Evolutionary conservation across 2,888 invertebrate genomes (phyloP), one percentile per base, ranked within the genome.

Genomic region (Clusia tigrina): DNA sequence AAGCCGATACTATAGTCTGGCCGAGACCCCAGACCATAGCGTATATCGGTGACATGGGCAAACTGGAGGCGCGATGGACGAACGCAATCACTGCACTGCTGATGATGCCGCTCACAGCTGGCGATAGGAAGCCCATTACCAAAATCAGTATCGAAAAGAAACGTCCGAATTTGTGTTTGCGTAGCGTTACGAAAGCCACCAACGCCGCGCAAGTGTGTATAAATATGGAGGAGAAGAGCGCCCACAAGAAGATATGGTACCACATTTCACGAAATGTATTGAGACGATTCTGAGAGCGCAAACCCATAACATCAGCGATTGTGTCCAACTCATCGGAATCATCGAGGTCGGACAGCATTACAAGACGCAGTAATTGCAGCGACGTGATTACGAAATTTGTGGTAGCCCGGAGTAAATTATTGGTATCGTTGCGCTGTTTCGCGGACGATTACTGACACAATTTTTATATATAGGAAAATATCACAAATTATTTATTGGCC

Each of bases 201-300:
- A 93, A 85, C 60, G 94, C 94, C 62, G 96, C 96, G 81, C 95
- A 91, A 58, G 90, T 91, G 84, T 97, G 96, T 71, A 97, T 93
- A 81, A 96, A 90, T 78, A 96, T 89, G 57, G 96, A 97, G 15
- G 96, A 96, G 83, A 95, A 94, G 78, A 97, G 86, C 65, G 95
- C 94, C 96, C 96, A 97, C 77, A 97, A 86, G 85, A 97, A 97
- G 81, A 97, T 92, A 81, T 95, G 93, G 84, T 96, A 96, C 96
- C 96, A 97, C 93, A 97, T 97, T 85, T 96, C 95, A 86, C 90
- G 86, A 87, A 93, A 90, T 65, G 89, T 89, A 81, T 89, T 88
- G 71, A 91, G 85, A 62, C 88, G 88, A 76, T 88, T 88, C 70
- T 87, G 87, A 66, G 89, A 86, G 67, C 88, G 88, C 71, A 91